Evolutionary conservation across 1,140 invertebrate genomes (phyloP), one percentile per base, ranked within the genome.

Genomic region (Rhagoletis pomonella): DNA sequence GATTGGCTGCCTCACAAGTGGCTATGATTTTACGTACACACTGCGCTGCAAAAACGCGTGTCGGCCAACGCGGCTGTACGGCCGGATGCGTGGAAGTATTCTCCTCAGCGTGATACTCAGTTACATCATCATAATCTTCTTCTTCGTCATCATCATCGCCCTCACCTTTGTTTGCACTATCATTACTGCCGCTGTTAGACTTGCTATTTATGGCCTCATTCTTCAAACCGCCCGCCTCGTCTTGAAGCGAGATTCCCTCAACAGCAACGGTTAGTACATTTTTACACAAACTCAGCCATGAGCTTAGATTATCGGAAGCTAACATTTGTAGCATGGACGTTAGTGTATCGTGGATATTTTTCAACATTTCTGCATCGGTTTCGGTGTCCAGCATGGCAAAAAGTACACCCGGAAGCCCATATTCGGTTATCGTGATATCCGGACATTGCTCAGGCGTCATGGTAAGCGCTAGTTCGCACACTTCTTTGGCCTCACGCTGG

Each of bases 381-480:
- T 99, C 99, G 1, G 96, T 97, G 90, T 99, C 99, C 85, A 99
- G 93, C 95, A 99, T 97, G 60, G 96, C 96, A 94, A 99, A 99
- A 59, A 99, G 93, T 1, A 98, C 95, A 3, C 98, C 98, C 7
- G 98, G 98, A 12, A 99, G 94, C 2, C 98, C 98, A 86, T 96
- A 96, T 91, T 97, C 97, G 0, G 96, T 96, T 86, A 97, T 96
- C 0, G 95, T 93, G 64, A 93, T 85, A 65, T 91, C 89, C 0
- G 91, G 90, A 62, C 90, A 90, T 87, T 94, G 93, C 59, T 94
- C 94, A 10, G 89, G 89, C 29, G 88, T 91, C 5, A 93, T 90
- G 50, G 89, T 86, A 29, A 98, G 94, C 0, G 98, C 98, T 93
- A 98, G 96, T 89, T 98, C 97, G 92, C 98, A 99, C 5, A 99